Evolutionary conservation across 2,888 invertebrate species (phyloP), one percentile per base, ranked within the genome.

Genomic region (Priocnemis perturbator): DNA sequence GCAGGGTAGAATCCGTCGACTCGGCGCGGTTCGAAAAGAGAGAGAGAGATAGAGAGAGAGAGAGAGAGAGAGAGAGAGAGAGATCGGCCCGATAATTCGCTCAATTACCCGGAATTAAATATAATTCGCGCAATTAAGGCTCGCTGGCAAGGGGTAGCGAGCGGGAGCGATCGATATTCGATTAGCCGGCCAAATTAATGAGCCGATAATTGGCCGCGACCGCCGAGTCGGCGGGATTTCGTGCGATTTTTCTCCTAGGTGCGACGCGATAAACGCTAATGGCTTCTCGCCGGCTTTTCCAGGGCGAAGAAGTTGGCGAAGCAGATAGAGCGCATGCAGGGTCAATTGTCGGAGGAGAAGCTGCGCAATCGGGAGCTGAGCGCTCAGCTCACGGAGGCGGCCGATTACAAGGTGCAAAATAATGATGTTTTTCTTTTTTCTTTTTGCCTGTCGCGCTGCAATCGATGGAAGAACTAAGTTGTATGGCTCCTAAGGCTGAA

Each of bases 341-440:
- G 93, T 45, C 96, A 97, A 87, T 90, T 97, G 37, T 91, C 92
- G 15, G 97, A 98, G 79, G 93, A 95, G n/a, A 93, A 95, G 73
- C 91, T 94, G 0, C 95, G 96, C 80, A 91, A 95, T 45, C 92
- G 95, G 17, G 97, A 97, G 84, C 91, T 97, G 56, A 96, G 97
- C 89, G 93, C 95, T 1, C 96, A 97, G 86, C 89, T 97, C 9
- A 93, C 95, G 0, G 96, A 96, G 87, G 95, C 96, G 0, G 95
- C 95, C 0, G 96, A 97, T 85, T 95, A 95, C 86, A 97, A 96
- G 92, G 96, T 94, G 87, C 7, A 9, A 37, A 11, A n/a, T n/a
- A n/a, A n/a, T n/a, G n/a, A n/a, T n/a, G n/a, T 11, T 1, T 11
- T 37, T 11, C 37, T 60, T 44, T 26, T 15, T 15, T 56, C 37